phyloP scores from a whole-genome alignment of 2,113 vertebrate species.

The Callipepla californica region DNA sequence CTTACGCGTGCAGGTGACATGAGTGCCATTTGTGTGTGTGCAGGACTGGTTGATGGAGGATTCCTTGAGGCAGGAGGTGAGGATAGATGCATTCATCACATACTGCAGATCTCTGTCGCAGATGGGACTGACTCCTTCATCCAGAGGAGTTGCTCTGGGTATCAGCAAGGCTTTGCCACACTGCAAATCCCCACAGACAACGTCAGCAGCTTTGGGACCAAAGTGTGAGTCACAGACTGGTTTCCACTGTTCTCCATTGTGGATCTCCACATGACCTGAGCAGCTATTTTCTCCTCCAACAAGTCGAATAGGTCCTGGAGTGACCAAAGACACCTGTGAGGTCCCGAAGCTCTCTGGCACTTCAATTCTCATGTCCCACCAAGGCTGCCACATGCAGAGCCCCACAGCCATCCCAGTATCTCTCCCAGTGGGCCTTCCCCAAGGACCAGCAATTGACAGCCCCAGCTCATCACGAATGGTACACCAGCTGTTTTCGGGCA shows the following conservation, averaged over 20 bases:
- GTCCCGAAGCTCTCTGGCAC: not conserved
- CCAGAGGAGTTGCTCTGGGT: not conserved
- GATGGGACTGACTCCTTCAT: not conserved
- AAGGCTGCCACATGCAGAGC: not conserved
- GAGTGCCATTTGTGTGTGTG: constrained; percentile 2
- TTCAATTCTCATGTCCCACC: not conserved
- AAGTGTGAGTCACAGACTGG: not conserved
- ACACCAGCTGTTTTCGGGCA: not conserved
- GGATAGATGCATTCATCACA: constrained; percentile 27
- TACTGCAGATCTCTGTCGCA: constrained; percentile 46
- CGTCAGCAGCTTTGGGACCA: not conserved
- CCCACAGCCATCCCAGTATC: not conserved
- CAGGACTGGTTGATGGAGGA: not conserved
- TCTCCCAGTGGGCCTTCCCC: not conserved
- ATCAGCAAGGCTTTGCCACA: not conserved
- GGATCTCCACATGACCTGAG: not conserved
- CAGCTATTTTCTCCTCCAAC: not conserved
- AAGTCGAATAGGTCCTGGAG: not conserved
- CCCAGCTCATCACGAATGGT: not conserved
- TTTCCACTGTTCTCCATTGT: not conserved
- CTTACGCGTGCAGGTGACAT: constrained; percentile 70
- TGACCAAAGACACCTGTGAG: not conserved
- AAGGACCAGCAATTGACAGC: not conserved
- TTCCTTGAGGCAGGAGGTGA: constrained; percentile 40
- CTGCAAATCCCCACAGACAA: not conserved